These are phyloP conservation scores for Drosophila macrospina DNA, from an alignment of 2,888 invertebrate genomes.

Conservation along the genomic window DNA sequence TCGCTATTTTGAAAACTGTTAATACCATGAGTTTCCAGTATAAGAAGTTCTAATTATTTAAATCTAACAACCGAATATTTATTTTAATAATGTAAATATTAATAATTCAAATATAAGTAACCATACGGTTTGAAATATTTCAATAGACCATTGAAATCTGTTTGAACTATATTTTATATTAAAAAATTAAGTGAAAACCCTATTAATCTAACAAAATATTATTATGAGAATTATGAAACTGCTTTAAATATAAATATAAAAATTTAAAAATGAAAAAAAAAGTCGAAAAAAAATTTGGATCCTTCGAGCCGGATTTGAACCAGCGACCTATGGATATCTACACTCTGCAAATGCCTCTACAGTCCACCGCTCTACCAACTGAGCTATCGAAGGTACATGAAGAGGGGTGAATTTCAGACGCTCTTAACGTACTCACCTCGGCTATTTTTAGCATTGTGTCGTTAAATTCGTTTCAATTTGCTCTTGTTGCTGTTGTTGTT, in stretches of 20 bases:
- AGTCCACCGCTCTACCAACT: constrained; percentile 81
- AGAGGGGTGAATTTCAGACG: constrained; percentile 30
- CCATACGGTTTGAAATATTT: neutral
- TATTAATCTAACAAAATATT: neutral
- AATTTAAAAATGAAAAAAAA: constrained; percentile 4
- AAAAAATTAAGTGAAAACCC: no score
- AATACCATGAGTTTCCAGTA: no score
- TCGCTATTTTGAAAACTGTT: no score
- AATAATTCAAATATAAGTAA: no score
- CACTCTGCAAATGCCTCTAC: constrained; percentile 47
- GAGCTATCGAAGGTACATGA: constrained; percentile 75
- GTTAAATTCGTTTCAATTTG: neutral
- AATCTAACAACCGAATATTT: no score
- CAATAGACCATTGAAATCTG: no score
- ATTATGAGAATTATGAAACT: no score
- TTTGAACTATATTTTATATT: no score
- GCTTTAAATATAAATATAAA: neutral
- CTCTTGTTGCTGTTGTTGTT: neutral
- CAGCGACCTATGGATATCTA: constrained; percentile 80
- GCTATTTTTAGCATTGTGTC: neutral
- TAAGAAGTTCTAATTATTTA: no score
- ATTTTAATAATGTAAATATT: no score
- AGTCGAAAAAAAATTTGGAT: constrained; percentile 28
- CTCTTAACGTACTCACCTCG: constrained; percentile 10
- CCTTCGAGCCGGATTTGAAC: constrained; percentile 82